These are phyloP conservation scores for Anarsia innoxiella DNA, from an alignment of 2,888 invertebrate genomes.

Conservation along the genomic window DNA sequence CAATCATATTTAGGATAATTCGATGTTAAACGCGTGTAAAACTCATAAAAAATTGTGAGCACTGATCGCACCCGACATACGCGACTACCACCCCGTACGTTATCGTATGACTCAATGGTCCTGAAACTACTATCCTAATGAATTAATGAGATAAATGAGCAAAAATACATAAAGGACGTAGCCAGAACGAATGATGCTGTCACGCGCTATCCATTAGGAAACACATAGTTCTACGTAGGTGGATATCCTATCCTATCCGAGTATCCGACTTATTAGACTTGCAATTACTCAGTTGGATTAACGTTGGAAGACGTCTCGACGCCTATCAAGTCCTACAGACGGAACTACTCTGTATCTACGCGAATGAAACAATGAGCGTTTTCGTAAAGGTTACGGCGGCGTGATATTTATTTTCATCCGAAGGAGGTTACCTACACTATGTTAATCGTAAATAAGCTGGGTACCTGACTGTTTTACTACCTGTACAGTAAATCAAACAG, in stretches of 20 bases:
- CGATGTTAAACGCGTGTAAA: no score
- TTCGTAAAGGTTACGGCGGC: conserved; percentile 30
- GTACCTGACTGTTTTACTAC: no score
- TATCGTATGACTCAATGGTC: conserved; percentile 1
- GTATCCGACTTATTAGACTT: not conserved
- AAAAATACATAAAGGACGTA: conserved; percentile 34
- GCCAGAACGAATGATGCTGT: conserved; percentile 31
- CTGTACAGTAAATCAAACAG: no score
- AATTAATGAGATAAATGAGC: conserved; percentile 51
- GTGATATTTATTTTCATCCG: conserved; percentile 33
- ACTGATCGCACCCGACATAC: not conserved
- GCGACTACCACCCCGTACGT: not conserved
- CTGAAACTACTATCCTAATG: conserved; percentile 18
- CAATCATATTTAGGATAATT: no score
- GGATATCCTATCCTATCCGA: conserved; percentile 10
- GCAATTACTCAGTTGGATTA: not conserved
- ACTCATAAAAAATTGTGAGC: not conserved
- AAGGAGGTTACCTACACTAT: conserved; percentile 15
- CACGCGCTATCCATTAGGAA: conserved; percentile 50
- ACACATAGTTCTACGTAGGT: conserved; percentile 20
- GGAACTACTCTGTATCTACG: not conserved
- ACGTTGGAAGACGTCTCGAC: no score
- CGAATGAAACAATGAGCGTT: conserved; percentile 22
- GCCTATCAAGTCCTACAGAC: not conserved
- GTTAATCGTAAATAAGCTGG: no score